Percentiles rank a stretch among this genome's conserved stretches.
These are phyloP conservation scores for Latrodectus geometricus DNA, from an alignment of 1,140 invertebrate species.

Conservation along the genomic window DNA sequence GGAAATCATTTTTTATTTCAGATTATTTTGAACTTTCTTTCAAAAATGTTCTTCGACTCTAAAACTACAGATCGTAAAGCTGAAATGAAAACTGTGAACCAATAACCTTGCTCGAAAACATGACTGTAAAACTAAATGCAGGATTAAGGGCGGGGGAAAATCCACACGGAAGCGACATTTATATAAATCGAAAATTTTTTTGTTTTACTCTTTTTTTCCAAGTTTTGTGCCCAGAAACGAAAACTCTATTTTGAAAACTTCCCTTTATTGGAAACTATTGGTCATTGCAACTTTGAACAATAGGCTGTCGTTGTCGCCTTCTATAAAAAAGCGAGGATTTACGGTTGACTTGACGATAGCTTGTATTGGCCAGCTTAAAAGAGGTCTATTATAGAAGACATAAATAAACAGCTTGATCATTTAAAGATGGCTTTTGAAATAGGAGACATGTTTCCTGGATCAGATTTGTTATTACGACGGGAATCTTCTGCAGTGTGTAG, in stretches of 20 bases:
- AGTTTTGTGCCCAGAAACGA: neutral
- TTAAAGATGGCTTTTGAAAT: neutral
- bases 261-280: neutral
- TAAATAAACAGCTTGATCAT: neutral
- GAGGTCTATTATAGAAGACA: neutral
- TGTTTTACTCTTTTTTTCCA: neutral
- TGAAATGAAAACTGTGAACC: constrained; percentile 43
- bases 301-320: neutral
- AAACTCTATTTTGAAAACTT: neutral
- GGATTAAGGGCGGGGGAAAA: constrained; percentile 28
- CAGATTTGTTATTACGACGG: neutral
- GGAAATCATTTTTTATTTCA: too few species aligned
- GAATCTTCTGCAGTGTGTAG: too few species aligned
- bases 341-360: neutral
- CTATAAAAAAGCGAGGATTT: neutral
- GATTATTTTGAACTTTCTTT: too few species aligned
- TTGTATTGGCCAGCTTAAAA: neutral
- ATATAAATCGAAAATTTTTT: neutral
- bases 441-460: neutral
- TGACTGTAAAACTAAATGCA: constrained; percentile 57
- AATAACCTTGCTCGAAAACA: constrained; percentile 42
- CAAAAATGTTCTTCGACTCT: neutral
- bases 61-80: constrained; percentile 45
- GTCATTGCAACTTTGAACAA: neutral
- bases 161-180: neutral